Evolutionary conservation across 2,888 invertebrate genomes (phyloP), one percentile per base, ranked within the genome.

Genomic region (Caprella mutica): DNA sequence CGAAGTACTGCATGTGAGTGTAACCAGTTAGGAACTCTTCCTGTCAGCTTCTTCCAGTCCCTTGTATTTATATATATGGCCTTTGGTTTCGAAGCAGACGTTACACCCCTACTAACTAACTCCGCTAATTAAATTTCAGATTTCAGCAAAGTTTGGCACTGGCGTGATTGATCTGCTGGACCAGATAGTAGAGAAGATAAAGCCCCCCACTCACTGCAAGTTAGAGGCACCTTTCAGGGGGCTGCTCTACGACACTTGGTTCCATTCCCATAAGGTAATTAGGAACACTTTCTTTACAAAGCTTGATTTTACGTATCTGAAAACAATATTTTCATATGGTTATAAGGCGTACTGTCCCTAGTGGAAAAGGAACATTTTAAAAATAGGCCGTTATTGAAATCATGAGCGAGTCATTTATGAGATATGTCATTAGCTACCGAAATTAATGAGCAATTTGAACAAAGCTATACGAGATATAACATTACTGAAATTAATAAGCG

Each of bases 241-340:
- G 0, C 75, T 96, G 40, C 76, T 94, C 56, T 93, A 93, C 74
- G 97, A 97, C 70, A 90, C 90, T 56, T 92, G 90, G 86, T 94
- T 84, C 73, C 89, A 96, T 71, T 82, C 80, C 66, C 92, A 85
- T 70, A 81, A 84, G 30, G 74, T 73, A n/a, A 72, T 69, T 40
- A 68, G 71, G 56, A 67, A 68, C 24, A 65, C 69, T 43, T 65
- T 70, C 23, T 55, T 70, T 67, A 69, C 75, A 29, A 66, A 69
- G 29, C 71, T 72, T 57, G 74, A 73, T 3, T 48, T 55, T 43
- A 2, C 14, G 12, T 43, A 17, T 43, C 23, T n/a, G 3, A 21
- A 4, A 4, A 43, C 21, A 21, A 43, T 43, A 17, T 4, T n/a
- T n/a, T n/a, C n/a, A n/a, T n/a, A n/a, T n/a, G n/a, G n/a, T n/a